Evolutionary conservation across 2,888 invertebrate genomes (phyloP).

Genomic region (Tetranychus truncatus): DNA sequence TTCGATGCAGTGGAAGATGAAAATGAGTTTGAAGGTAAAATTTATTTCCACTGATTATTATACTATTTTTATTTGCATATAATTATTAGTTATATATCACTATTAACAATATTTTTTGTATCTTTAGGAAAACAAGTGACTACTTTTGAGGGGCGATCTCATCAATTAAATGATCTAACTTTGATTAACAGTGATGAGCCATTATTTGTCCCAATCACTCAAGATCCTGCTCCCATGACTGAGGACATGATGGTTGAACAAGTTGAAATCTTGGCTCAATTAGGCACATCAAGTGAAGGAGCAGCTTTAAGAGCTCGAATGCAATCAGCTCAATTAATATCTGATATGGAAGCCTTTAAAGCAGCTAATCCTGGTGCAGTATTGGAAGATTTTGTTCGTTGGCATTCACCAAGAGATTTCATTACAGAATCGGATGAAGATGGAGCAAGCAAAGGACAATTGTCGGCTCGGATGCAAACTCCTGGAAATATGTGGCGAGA

Average conservation of each 20-base stretch:
- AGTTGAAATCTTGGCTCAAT: conserved; percentile 64
- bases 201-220: conserved; percentile 59
- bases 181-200: not conserved
- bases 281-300: conserved; percentile 66
- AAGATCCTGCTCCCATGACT: conserved; percentile 86
- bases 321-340: conserved; percentile 71
- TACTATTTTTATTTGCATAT: not conserved
- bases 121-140: not conserved
- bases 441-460: conserved; percentile 38
- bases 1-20: conserved; percentile 31
- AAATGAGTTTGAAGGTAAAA: conserved; percentile 15
- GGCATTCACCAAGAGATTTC: conserved; percentile 97
- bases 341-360: conserved; percentile 98
- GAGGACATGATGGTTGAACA: conserved; percentile 91
- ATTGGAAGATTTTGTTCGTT: conserved; percentile 85
- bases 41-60: not conserved
- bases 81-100: no score
- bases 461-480: conserved; percentile 73
- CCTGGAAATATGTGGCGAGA: conserved; percentile 81
- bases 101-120: no score
- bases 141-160: conserved; percentile 19
- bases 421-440: conserved; percentile 39
- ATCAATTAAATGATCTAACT: conserved; percentile 23
- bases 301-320: conserved; percentile 69
- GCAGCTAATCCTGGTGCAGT: conserved; percentile 81